Percentiles rank a stretch among this genome's conserved stretches.
Evolutionary conservation across 2,113 vertebrate genomes (phyloP).

Genomic region (Arothron firmamentum): DNA sequence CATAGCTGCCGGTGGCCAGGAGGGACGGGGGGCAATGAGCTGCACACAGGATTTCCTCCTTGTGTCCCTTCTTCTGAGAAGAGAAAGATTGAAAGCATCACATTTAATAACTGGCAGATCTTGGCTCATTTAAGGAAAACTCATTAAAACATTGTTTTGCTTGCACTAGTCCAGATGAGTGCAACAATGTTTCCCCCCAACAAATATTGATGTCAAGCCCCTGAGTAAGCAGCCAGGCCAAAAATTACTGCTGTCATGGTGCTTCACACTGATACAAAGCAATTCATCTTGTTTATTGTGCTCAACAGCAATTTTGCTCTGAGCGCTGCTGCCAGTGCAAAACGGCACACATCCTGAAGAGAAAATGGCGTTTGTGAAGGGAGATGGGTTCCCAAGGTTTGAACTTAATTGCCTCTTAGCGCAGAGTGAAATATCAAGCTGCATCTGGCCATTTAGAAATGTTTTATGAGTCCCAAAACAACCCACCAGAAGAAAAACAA

Average conservation of each 20-base stretch:
- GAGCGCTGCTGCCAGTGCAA: conserved; percentile 15
- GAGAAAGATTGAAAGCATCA: neutral
- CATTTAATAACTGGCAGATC: neutral
- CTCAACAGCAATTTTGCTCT: conserved; percentile 17
- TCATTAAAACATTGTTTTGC: too few species aligned
- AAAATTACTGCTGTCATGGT: conserved; percentile 21
- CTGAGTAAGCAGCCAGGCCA: conserved; percentile 29
- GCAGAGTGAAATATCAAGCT: conserved; percentile 31
- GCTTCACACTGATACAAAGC: conserved; percentile 17
- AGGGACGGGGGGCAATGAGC: conserved; percentile 75
- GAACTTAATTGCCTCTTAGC: conserved; percentile 3
- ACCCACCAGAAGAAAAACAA: conserved; percentile 45
- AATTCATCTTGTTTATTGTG: conserved; percentile 27
- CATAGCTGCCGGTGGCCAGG: conserved; percentile 70
- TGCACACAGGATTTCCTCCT: conserved; percentile 72
- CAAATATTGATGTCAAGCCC: conserved; percentile 21
- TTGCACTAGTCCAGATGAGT: conserved; percentile 6
- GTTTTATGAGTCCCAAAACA: conserved; percentile 46
- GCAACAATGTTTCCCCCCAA: conserved; percentile 15
- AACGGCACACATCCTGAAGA: conserved; percentile 18
- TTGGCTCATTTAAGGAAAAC: neutral
- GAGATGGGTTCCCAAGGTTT: conserved; percentile 6
- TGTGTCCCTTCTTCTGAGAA: conserved; percentile 62
- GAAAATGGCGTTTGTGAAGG: conserved; percentile 37
- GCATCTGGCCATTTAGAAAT: conserved; percentile 39